Percentiles rank a stretch among this genome's conserved stretches.
Evolutionary conservation across 2,797 vertebrate genomes (phyloP).

Genomic region (Salarias fasciatus): DNA sequence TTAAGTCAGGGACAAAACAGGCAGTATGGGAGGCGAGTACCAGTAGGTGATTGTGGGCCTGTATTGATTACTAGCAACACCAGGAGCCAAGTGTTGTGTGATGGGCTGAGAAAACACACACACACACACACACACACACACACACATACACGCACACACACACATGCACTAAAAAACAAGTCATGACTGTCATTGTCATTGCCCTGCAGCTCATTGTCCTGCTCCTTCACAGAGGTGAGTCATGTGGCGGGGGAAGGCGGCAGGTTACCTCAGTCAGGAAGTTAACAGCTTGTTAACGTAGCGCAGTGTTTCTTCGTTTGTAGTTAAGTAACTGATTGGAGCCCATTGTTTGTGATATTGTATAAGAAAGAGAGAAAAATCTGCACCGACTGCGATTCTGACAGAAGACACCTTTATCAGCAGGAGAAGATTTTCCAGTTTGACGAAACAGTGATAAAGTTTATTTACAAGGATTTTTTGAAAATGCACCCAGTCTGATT

Average conservation of each 20-base stretch:
- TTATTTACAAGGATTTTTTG: too few relatives aligned
- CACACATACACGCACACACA: slow-evolving; percentile 20
- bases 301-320: slow-evolving; percentile 38
- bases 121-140: slow-evolving; percentile 49
- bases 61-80: slow-evolving; percentile 99
- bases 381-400: not conserved
- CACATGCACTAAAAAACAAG: slow-evolving; percentile 29
- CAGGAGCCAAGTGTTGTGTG: slow-evolving; percentile 95
- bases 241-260: slow-evolving; percentile 63
- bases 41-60: slow-evolving; percentile 94
- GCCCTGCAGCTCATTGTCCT: slow-evolving; percentile 49
- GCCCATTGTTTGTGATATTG: slow-evolving; percentile 24
- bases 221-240: slow-evolving; percentile 67
- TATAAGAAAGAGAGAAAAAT: not conserved
- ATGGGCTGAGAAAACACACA: slow-evolving; percentile 85
- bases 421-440: not conserved
- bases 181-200: slow-evolving; percentile 78
- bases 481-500: too few relatives aligned
- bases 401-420: slow-evolving; percentile 15
- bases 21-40: slow-evolving; percentile 91
- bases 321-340: slow-evolving; percentile 30
- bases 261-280: slow-evolving; percentile 58
- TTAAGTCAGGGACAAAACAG: slow-evolving; percentile 99
- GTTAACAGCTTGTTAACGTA: slow-evolving; percentile 37
- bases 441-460: too few relatives aligned